Evolutionary conservation across 2,113 vertebrate species (phyloP).

Genomic region (Periophthalmodon schlosseri): DNA sequence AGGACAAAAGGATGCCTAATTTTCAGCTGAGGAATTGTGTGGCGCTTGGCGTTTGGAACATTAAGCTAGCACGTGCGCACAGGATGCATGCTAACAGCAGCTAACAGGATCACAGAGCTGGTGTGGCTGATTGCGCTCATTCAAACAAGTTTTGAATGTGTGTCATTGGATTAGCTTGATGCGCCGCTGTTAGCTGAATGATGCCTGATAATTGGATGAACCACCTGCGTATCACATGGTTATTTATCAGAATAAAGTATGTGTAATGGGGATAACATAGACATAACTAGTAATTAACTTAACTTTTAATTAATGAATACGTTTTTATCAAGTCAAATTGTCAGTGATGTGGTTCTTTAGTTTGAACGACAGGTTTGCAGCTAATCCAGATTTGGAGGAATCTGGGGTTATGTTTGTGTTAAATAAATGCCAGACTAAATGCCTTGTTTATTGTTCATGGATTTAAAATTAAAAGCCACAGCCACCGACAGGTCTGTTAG

Average conservation of each 20-base stretch:
- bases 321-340: too few species aligned
- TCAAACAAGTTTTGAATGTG: constrained; percentile 18
- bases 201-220: neutral
- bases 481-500: too few species aligned
- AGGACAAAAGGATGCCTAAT: constrained; percentile 30
- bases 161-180: neutral
- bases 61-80: constrained; percentile 10
- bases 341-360: too few species aligned
- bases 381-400: too few species aligned
- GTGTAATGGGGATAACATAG: neutral
- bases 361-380: too few species aligned
- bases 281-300: too few species aligned
- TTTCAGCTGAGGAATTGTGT: constrained; percentile 22
- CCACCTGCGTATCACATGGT: neutral
- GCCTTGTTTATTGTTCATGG: too few species aligned
- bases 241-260: neutral
- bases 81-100: constrained; percentile 20
- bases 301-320: too few species aligned
- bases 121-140: constrained; percentile 59
- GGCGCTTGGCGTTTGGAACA: constrained; percentile 15
- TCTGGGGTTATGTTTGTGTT: too few species aligned
- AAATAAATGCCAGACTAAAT: too few species aligned
- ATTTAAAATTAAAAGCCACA: too few species aligned
- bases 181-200: neutral
- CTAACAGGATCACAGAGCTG: constrained; percentile 43